phyloP scores from a whole-genome alignment of 2,797 vertebrate genomes.

The Corythornis leucogaster region DNA sequence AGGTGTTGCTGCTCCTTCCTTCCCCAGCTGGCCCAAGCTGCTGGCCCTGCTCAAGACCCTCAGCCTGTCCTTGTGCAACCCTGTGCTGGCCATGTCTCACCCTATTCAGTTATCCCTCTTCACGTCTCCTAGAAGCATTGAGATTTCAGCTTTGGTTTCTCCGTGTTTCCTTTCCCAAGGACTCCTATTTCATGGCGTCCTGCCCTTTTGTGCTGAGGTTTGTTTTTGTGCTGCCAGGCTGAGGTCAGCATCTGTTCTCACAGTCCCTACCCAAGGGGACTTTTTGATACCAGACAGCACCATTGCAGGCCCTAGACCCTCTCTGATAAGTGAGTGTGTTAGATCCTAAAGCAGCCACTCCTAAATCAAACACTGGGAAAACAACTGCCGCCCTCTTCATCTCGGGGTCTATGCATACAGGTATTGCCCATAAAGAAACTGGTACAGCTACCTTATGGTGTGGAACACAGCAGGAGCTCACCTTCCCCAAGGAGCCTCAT shows the following conservation, averaged over 20 bases:
- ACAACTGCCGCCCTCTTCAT: not conserved
- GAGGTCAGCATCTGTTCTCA: constrained; percentile 39
- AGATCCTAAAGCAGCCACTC: not conserved
- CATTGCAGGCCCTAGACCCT: not conserved
- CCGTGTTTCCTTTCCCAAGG: constrained; percentile 33
- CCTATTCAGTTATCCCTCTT: constrained; percentile 4
- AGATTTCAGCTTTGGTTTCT: constrained; percentile 45
- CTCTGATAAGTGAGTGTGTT: not conserved
- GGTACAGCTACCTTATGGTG: not conserved
- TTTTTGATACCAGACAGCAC: not conserved
- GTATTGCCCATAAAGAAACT: not conserved
- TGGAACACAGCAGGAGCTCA: not conserved
- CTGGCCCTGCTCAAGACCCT: constrained; percentile 26
- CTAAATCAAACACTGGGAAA: not conserved
- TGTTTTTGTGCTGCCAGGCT: constrained; percentile 11
- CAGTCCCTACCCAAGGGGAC: not conserved
- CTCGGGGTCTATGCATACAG: not conserved
- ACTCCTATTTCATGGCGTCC: not conserved
- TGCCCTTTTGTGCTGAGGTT: constrained; percentile 32
- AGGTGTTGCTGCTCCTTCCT: constrained; percentile 50
- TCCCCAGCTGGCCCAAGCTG: constrained; percentile 29
- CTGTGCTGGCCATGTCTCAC: constrained; percentile 24
- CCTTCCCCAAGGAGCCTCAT: not conserved
- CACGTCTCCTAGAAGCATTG: not conserved
- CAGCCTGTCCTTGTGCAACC: constrained; percentile 53